Base-by-base conservation (phyloP, 2,888 invertebrate genomes). In the Plagodis pulveraria region DNA sequence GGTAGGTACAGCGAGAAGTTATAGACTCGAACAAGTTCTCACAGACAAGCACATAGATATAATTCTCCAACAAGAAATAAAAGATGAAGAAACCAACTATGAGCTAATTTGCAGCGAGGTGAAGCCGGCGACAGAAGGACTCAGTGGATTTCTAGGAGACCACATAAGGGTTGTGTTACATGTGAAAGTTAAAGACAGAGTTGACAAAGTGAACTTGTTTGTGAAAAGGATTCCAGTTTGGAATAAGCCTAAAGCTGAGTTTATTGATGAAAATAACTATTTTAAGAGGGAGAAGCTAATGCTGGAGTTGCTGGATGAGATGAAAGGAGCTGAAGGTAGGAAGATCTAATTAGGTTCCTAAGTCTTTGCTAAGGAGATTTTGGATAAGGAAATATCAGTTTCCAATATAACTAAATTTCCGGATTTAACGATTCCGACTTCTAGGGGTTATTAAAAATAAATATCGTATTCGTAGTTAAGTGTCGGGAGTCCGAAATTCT, bases 71-170 rank as follows among this genome's bases (percentile, higher is more conserved):
- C 58, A 63, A 34, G 56, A 51, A 41, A 54, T 53, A n/a, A 58
- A 55, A 11, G 32, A 52, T 42, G 51, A 35, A 43, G 9, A 11
- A 7, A 32, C 6, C 9, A 9, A 55, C 10, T 58, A 43, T 10
- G 44, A 62, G 46, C 11, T 85, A 0, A 38, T 76, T 0, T 70
- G 70, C 0, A 63, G 74, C 32, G 71, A 81, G 2, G 55, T 84
- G n/a, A 71, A 52, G 9, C 72, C 81, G 0, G 87, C 87, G 0
- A 57, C 73, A 0, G 75, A 78, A 0, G 89, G 89, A 0, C 49
- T 90, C 0, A 76, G 81, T 0, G 91, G 91, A 0, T 89, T 85
- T 68, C 76, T 91, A 0, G 90, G 85, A 1, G 90, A 89, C 50
- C 90, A 91, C 62, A 71, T 83, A 11, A 73, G 79, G 12, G 74